phyloP scores from a whole-genome alignment of 2,888 invertebrate genomes.

The Idaea straminata region DNA sequence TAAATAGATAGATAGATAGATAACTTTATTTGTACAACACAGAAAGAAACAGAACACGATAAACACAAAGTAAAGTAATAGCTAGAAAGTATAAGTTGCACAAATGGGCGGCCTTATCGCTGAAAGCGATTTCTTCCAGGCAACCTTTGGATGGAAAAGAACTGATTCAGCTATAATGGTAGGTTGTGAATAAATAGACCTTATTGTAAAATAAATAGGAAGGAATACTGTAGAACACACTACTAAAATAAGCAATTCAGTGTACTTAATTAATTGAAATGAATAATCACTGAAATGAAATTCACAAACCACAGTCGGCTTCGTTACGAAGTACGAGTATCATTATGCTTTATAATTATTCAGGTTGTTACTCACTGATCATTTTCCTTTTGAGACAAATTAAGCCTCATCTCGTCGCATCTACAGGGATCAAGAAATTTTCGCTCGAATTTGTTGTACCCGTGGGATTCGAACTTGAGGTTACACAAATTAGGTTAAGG shows the following conservation, averaged over 20 bases:
- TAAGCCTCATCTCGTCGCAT: slow-evolving; percentile 24
- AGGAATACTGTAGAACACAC: neutral
- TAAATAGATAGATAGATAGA: no score
- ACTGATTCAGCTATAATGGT: no score
- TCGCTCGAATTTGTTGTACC: slow-evolving; percentile 29
- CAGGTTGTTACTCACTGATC: slow-evolving; percentile 26
- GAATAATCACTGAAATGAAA: neutral
- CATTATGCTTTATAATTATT: slow-evolving; percentile 26
- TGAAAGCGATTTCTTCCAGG: no score
- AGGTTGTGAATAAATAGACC: neutral
- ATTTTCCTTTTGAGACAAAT: slow-evolving; percentile 31
- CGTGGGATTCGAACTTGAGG: slow-evolving; percentile 27
- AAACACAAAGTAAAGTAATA: no score
- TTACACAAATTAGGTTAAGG: slow-evolving; percentile 24
- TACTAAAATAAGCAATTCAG: neutral
- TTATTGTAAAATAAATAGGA: neutral
- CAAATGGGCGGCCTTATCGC: no score
- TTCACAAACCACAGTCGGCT: neutral
- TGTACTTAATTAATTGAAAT: neutral
- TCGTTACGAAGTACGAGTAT: slow-evolving; percentile 13
- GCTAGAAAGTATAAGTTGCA: no score
- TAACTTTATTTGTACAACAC: no score
- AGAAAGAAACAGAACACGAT: no score
- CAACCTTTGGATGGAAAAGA: no score
- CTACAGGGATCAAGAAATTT: slow-evolving; percentile 28